Evolutionary conservation across 1,140 invertebrate species (phyloP), one percentile per base, ranked within the genome.

Genomic region (Charaxes varanes): DNA sequence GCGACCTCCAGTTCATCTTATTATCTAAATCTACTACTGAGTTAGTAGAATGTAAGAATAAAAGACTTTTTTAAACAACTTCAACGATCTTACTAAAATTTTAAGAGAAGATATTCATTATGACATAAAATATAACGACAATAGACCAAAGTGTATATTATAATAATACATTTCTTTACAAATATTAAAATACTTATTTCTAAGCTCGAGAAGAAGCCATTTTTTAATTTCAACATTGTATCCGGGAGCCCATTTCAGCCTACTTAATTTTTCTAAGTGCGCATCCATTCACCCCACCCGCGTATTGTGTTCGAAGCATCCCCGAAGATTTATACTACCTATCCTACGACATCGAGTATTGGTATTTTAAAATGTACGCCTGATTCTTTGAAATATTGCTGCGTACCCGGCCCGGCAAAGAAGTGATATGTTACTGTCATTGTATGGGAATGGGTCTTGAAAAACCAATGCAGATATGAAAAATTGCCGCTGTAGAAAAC

Each of bases 191-290:
- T 13, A 11, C 15, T 27, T 24, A 24, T 22, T 24, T 35, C 1
- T 1, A 23, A 24, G n/a, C n/a, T n/a, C n/a, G n/a, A n/a, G n/a
- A n/a, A n/a, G n/a, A n/a, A n/a, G n/a, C n/a, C n/a, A n/a, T n/a
- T n/a, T 31, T 31, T 18, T 8, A 10, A 31, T 18, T 18, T 14
- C 13, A 16, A 17, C 11, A 10, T 11, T n/a, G n/a, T n/a, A 17
- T 23, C 12, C 24, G 16, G 8, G 2, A 19, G 1, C 6, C 15
- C n/a, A 10, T 21, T 22, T 7, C 8, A 19, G 26, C 42, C 41
- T 66, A 57, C 56, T 69, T 73, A 72, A 78, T 72, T 69, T 72
- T 77, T 70, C 53, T 66, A 68, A 76, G 60, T 69, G 69, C 64
- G 56, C 63, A 63, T 71, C 65, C 68, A 65, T 69, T 72, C 63